Evolutionary conservation across 2,113 vertebrate species (phyloP), one percentile per base, ranked within the genome.

Genomic region (Semnopithecus entellus): DNA sequence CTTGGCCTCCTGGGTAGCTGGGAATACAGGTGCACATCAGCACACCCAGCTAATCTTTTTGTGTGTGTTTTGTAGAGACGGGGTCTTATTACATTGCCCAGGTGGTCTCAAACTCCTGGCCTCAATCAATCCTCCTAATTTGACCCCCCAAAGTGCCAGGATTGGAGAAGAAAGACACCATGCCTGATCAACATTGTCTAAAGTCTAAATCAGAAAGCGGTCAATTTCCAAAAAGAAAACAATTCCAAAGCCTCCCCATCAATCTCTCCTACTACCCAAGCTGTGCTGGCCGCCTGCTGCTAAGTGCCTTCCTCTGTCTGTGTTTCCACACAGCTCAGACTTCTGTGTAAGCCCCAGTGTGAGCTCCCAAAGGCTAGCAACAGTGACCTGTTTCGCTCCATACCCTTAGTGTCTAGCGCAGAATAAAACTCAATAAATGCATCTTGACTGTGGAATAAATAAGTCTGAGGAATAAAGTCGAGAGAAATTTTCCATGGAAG

Each of bases 261-360:
- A 72, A 6, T 35, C 45, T 83, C 48, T 52, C 14, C 30, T 25
- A 45, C 8, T 4, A 6, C 72, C 14, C 5, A 48, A 10, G 38
- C 30, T 25, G 32, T 20, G 25, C 3, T 3, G 7, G 11, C 84
- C 4, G 0, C n/a, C 32, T 7, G 0, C 13, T 1, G 0, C 27
- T 18, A 6, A 40, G 23, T 10, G 30, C 68, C 32, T 12, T 64
- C 14, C n/a, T 84, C 40, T 9, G 1, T 68, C 52, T 40, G 0
- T 4, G 23, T 2, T 1, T 18, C 38, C 48, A 7, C 0, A 10
- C 2, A 40, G 10, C 40, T 32, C 59, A 20, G 75, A 48, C 35
- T 38, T 35, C 30, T 38, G 17, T 32, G 38, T 5, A 7, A 11
- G 82, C 12, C 27, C 57, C 79, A 23, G 30, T 5, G 22, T 22